Evolutionary conservation across 2,888 invertebrate genomes (phyloP), one percentile per base, ranked within the genome.

Genomic region (Tolmerus cingulatus): DNA sequence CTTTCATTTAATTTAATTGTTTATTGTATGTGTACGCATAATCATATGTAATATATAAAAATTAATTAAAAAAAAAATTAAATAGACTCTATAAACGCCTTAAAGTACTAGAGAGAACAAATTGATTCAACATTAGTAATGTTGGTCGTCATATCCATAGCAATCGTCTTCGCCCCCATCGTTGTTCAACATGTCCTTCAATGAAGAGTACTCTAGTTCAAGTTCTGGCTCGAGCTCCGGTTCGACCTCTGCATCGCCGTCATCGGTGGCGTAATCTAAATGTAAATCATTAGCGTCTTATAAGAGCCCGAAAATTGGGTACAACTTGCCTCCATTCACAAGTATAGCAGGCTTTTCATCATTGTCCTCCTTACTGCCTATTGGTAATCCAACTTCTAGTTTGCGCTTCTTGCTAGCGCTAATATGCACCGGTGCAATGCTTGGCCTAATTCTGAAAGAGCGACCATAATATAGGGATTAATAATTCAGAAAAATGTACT

Each of bases 71-170:
- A 34, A 34, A 34, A 34, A 34, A 34, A 34, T 57, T 57, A 57
- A 57, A 57, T 57, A 23, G 23, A 57, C 23, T 9, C 27, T 12
- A 19, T 51, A 5, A 57, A 19, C 19, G 12, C 12, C 23, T 23
- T 57, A 1, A 57, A 57, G 12, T 23, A 12, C 9, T 23, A 0
- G 19, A 12, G 9, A 8, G 12, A 66, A 23, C 1, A 0, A 66
- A 23, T 23, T 66, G 2, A n/a, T 12, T 23, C 19, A 5, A 5
- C 27, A 30, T 66, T 89, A 91, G 87, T 93, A 94, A 91, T 94
- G 94, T 87, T 96, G 96, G 88, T 96, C 96, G 87, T 96, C 96
- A 89, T 95, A 95, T 86, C 94, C 95, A 89, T 95, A 96, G 79
- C 95, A 95, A 9, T 94, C 94, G 40, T 95, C 95, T 16, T 95